Percentiles rank a stretch among this genome's conserved stretches.
phyloP scores from a whole-genome alignment of 2,888 invertebrate genomes.

The Miltochrista miniata region DNA sequence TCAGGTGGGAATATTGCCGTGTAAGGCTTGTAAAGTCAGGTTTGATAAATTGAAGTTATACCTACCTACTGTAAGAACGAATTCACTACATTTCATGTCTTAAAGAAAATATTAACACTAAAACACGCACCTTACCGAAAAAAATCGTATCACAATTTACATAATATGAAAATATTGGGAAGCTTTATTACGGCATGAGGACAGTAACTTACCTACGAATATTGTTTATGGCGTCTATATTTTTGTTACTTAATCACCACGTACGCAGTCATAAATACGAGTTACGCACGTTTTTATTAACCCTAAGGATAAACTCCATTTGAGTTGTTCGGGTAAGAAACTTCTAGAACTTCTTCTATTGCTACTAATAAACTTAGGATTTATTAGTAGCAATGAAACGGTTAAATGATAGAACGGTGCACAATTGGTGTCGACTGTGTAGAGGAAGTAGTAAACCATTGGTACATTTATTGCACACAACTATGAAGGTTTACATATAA shows the following conservation, averaged over 20 bases:
- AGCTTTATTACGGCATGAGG: neutral
- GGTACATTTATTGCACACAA: no score
- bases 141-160: neutral
- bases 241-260: slow-evolving; percentile 34
- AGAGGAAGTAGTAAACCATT: no score
- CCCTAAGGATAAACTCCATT: slow-evolving; percentile 40
- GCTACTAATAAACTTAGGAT: no score
- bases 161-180: neutral
- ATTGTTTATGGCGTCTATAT: slow-evolving; percentile 33
- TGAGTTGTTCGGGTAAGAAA: slow-evolving; percentile 31
- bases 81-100: neutral
- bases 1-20: no score
- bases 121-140: neutral
- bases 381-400: slow-evolving; percentile 23
- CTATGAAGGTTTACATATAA: no score
- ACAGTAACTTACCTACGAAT: slow-evolving; percentile 19
- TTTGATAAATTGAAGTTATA: no score
- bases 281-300: slow-evolving; percentile 48
- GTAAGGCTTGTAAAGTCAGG: no score
- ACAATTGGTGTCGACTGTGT: no score
- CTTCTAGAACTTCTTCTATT: slow-evolving; percentile 15
- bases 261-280: slow-evolving; percentile 38
- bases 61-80: no score
- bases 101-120: slow-evolving; percentile 2
- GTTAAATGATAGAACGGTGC: neutral